Conservation (phyloP, 2,113 vertebrate genomes). For the Zosterops pallidus region DNA sequence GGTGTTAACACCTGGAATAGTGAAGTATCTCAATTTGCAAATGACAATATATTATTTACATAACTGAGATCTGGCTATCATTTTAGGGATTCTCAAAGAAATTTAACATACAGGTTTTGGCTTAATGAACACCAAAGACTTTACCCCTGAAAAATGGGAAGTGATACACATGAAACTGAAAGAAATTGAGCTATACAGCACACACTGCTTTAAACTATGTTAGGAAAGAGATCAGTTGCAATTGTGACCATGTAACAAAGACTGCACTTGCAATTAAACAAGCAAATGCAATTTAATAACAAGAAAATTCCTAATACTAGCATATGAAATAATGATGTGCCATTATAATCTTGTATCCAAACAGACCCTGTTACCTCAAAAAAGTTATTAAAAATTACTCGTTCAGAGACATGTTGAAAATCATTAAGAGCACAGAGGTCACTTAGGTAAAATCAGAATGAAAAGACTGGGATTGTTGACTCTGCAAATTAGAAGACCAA, state of each 20-base stretch:
- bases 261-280: constrained; percentile 12
- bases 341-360: not conserved
- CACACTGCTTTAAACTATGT: not conserved
- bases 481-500: constrained; percentile 48
- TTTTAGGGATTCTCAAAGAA: not conserved
- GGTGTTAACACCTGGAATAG: not conserved
- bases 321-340: constrained; percentile 10
- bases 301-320: not conserved
- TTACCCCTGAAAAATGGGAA: not conserved
- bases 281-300: constrained; percentile 12
- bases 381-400: constrained; percentile 32
- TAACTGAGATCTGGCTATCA: not conserved
- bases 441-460: not conserved
- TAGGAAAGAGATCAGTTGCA: not conserved
- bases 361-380: not conserved
- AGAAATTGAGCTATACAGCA: not conserved
- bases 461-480: constrained; percentile 51
- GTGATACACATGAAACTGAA: not conserved
- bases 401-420: constrained; percentile 12
- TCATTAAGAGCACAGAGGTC: constrained; percentile 29
- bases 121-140: not conserved
- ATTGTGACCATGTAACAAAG: not conserved
- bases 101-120: not conserved
- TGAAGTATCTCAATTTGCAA: not conserved
- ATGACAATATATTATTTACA: constrained; percentile 16